Evolutionary conservation across 2,113 vertebrate species (phyloP), one percentile per base, ranked within the genome.

Genomic region (Psilopsiagon aymara): DNA sequence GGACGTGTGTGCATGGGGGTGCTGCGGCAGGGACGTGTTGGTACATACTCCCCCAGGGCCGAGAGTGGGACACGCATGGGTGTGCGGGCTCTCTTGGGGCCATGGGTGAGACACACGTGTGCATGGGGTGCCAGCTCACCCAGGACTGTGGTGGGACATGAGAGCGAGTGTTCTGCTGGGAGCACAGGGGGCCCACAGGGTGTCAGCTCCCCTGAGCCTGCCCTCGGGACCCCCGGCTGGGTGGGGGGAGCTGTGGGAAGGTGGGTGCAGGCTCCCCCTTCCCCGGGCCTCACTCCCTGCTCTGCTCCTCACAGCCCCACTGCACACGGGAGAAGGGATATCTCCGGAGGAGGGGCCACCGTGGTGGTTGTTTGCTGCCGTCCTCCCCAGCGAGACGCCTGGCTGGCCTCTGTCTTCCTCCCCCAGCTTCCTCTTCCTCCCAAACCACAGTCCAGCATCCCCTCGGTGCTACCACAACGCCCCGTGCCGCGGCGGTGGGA

Each of bases 401-500:
- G 13, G 31, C 20, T 29, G 4, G 8, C n/a, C 7, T 49, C 49
- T 33, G 13, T 18, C n/a, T 31, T 67, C 89, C 68, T 86, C 44
- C 75, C 33, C 44, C 49, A 17, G 7, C 5, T 44, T 85, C 67
- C 37, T 59, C 49, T 33, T 52, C 59, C 82, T 67, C 52, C 28
- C 46, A 69, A 2, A n/a, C 20, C 33, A 15, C 33, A 35, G 57
- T 35, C 33, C 33, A 4, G 55, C 33, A 6, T 11, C 31, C 29
- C 43, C 43, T 10, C 3, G 1, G 9, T 31, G 20, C 46, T 13
- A 28, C 71, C 29, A 1, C 43, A 8, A 44, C 25, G 31, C 37
- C 51, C 17, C 3, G 43, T 33, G 33, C 37, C 7, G 2, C 5
- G 0, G 39, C 3, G 3, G 29, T 4, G 25, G 43, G 43, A 12